These are phyloP conservation scores for Schizotus pectinicornis DNA, from an alignment of 2,888 invertebrate genomes.

Conservation along the genomic window DNA sequence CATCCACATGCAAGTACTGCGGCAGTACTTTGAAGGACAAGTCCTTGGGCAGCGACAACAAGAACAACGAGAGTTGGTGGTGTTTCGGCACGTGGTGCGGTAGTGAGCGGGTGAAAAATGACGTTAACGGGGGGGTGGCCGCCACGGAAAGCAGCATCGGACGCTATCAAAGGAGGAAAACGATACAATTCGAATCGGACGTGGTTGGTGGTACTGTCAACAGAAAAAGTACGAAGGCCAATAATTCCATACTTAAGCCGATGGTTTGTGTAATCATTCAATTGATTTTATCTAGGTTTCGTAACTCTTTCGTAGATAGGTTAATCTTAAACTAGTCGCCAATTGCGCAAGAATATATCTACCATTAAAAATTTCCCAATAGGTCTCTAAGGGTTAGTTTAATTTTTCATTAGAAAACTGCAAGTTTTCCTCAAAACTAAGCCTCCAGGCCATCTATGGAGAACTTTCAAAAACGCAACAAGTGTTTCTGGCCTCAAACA, in stretches of 20 bases:
- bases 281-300: not conserved
- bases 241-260: constrained; percentile 20
- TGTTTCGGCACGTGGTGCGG: constrained; percentile 36
- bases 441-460: no score
- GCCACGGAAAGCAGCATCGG: constrained; percentile 23
- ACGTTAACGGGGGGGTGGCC: not conserved
- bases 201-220: constrained; percentile 5
- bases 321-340: no score
- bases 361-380: no score
- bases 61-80: constrained; percentile 30
- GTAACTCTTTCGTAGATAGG: not conserved
- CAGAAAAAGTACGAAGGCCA: constrained; percentile 12
- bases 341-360: no score
- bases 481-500: no score
- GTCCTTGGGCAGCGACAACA: constrained; percentile 12
- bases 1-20: constrained; percentile 35
- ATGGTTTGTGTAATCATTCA: constrained; percentile 11
- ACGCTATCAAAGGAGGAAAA: constrained; percentile 37
- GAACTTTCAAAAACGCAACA: no score
- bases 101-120: constrained; percentile 5
- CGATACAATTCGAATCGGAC: constrained; percentile 43
- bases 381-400: no score
- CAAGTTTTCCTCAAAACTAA: no score
- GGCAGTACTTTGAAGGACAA: constrained; percentile 30
- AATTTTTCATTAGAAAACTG: no score